Evolutionary conservation across 2,888 invertebrate species (phyloP).

Genomic region (Dasypolia templi): DNA sequence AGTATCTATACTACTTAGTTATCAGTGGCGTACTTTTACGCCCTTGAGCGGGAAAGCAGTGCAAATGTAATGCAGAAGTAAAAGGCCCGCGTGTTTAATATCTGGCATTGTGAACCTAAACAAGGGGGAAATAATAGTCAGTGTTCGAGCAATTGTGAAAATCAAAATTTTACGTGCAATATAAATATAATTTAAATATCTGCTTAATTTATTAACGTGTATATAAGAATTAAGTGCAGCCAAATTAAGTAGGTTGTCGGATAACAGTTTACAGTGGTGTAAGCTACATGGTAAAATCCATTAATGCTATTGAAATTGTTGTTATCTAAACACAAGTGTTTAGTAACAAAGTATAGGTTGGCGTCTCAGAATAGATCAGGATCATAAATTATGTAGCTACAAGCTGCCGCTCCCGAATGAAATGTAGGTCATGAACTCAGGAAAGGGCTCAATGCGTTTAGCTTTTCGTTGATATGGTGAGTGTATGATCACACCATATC

Average conservation of each 20-base stretch:
- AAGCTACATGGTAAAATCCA: slow-evolving; percentile 40
- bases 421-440: slow-evolving; percentile 72
- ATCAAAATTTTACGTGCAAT: no score
- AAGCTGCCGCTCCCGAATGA: slow-evolving; percentile 67
- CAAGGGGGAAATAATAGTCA: no score
- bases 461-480: no score
- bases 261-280: slow-evolving; percentile 1
- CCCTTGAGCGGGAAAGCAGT: background rate
- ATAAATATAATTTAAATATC: no score
- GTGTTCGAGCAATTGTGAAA: background rate
- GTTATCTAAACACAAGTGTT: slow-evolving; percentile 32
- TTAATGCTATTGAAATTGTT: slow-evolving; percentile 26
- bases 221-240: background rate
- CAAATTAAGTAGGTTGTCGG: background rate
- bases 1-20: background rate
- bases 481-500: slow-evolving; percentile 40
- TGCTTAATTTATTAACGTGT: background rate
- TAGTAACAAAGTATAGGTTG: slow-evolving; percentile 54
- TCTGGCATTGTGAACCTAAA: background rate
- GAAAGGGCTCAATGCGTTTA: slow-evolving; percentile 58
- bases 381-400: slow-evolving; percentile 76
- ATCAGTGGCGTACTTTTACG: background rate
- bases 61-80: background rate
- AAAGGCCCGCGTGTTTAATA: background rate
- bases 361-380: slow-evolving; percentile 67